phyloP scores from a whole-genome alignment of 1,140 invertebrate genomes.

The Nephotettix cincticeps region DNA sequence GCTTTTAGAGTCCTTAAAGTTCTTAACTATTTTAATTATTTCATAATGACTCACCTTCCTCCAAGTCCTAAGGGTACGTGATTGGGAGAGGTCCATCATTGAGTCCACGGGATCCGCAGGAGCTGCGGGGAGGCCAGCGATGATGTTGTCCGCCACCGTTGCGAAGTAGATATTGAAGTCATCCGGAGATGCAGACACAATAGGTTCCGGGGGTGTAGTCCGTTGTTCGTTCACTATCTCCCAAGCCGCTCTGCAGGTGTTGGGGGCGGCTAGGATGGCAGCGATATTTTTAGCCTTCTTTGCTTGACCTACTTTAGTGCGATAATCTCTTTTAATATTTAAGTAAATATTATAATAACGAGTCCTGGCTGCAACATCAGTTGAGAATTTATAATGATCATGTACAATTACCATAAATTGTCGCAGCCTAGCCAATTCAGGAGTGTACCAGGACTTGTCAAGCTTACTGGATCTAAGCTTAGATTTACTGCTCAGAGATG shows the following conservation, averaged over 20 bases:
- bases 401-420: background rate
- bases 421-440: background rate
- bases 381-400: background rate
- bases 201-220: background rate
- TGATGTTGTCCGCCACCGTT: slow-evolving; percentile 3
- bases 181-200: background rate
- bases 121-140: background rate
- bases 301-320: background rate
- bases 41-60: too few relatives aligned
- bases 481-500: background rate
- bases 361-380: background rate
- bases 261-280: background rate
- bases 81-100: too few relatives aligned
- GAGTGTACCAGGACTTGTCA: background rate
- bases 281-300: background rate
- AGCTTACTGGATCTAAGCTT: background rate
- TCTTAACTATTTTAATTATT: too few relatives aligned
- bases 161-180: slow-evolving; percentile 6
- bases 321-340: background rate
- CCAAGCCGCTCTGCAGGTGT: slow-evolving; percentile 11
- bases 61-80: too few relatives aligned
- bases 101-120: too few relatives aligned
- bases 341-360: background rate
- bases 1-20: too few relatives aligned
- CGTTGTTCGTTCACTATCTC: background rate